Percentiles rank a stretch among this genome's conserved stretches.
Evolutionary conservation across 1,140 invertebrate species (phyloP).

Genomic region (Hormaphis cornu): DNA sequence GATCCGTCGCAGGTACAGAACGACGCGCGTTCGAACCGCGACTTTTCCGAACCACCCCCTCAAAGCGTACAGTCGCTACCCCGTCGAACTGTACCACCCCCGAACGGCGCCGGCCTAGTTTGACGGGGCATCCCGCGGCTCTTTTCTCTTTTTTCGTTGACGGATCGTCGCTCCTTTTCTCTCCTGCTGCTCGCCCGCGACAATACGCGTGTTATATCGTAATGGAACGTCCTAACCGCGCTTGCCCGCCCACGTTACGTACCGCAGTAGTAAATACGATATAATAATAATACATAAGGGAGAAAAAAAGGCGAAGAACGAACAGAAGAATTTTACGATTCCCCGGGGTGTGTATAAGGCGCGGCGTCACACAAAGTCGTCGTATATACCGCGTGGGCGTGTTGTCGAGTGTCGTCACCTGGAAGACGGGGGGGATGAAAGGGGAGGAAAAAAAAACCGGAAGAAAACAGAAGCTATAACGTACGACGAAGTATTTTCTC

Average conservation of each 20-base stretch:
- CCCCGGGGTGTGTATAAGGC: slow-evolving; percentile 4
- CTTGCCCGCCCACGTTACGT: too few relatives aligned
- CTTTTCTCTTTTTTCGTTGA: too few relatives aligned
- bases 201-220: not conserved
- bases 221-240: too few relatives aligned
- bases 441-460: not conserved
- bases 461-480: slow-evolving; percentile 21
- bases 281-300: not conserved
- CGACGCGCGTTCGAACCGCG: too few relatives aligned
- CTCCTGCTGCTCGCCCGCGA: not conserved
- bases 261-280: too few relatives aligned
- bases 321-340: slow-evolving; percentile 26
- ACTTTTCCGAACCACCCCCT: too few relatives aligned
- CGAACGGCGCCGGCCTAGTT: slow-evolving; percentile 3
- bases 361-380: not conserved
- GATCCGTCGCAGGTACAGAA: too few relatives aligned
- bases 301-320: not conserved
- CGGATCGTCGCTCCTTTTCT: not conserved
- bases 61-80: too few relatives aligned
- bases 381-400: not conserved
- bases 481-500: slow-evolving; percentile 4
- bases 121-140: too few relatives aligned
- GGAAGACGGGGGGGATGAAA: not conserved
- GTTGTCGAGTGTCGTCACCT: slow-evolving; percentile 7
- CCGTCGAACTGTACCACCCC: too few relatives aligned